Evolutionary conservation across 2,888 invertebrate species (phyloP).

Genomic region (Polyommatus icarus): DNA sequence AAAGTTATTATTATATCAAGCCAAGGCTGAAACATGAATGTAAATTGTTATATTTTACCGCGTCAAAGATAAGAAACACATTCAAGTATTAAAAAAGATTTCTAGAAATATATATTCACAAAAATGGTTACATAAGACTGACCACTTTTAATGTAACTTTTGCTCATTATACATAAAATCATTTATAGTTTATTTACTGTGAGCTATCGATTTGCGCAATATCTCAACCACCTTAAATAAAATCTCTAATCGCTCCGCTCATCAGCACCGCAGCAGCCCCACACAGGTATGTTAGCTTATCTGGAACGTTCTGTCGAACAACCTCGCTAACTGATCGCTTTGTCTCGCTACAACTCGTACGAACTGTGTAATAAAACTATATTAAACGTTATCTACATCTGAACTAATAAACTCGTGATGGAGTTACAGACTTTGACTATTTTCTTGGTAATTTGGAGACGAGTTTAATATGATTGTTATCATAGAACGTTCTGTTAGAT

Average conservation of each 20-base stretch:
- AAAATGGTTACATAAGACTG: no score
- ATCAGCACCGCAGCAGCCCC: constrained; percentile 42
- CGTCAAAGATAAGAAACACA: no score
- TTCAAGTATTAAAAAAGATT: no score
- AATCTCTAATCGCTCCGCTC: constrained; percentile 43
- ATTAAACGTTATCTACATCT: constrained; percentile 14
- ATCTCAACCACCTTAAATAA: no score
- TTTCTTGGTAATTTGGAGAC: not conserved
- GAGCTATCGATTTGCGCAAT: no score
- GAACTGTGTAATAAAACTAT: not conserved
- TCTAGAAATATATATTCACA: no score
- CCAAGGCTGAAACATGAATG: no score
- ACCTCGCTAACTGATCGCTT: constrained; percentile 16
- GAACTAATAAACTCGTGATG: not conserved
- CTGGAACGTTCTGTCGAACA: constrained; percentile 50
- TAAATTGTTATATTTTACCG: no score
- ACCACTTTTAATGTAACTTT: no score
- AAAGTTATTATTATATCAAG: no score
- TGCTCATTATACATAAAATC: no score
- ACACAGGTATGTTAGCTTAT: constrained; percentile 53
- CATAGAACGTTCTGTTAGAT: not conserved
- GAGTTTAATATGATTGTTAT: not conserved
- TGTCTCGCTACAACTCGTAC: constrained; percentile 6
- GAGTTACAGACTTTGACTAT: not conserved
- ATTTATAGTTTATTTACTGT: no score